phyloP scores from a whole-genome alignment of 2,888 invertebrate species.

The Cephus pygmeus region DNA sequence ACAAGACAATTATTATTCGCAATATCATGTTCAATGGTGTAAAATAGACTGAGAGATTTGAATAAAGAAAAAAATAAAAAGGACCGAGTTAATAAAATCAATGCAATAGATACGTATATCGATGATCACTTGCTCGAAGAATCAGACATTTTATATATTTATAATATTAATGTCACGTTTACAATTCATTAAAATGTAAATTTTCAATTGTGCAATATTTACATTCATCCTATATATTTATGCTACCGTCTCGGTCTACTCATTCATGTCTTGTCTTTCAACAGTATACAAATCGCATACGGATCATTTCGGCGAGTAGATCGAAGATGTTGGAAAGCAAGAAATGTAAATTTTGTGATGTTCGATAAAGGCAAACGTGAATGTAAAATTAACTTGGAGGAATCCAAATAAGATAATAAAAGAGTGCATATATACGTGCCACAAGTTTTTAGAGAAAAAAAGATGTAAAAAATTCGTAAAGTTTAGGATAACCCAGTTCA shows the following conservation, averaged over 20 bases:
- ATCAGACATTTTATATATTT: background rate
- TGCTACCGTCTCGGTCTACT: background rate
- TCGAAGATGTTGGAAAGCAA: background rate
- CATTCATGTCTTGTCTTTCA: background rate
- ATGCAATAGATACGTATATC: background rate
- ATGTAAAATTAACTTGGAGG: background rate
- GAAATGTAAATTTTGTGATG: background rate
- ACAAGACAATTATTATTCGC: background rate
- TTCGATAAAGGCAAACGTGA: background rate
- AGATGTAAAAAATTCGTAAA: background rate
- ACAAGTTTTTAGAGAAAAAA: background rate
- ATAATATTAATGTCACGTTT: background rate
- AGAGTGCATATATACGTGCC: background rate
- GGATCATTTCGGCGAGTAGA: background rate
- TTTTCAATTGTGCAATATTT: background rate
- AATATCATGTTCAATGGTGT: background rate
- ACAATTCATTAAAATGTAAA: background rate
- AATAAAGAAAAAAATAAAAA: background rate
- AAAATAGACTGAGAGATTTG: background rate
- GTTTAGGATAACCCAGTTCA: background rate
- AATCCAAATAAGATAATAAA: background rate
- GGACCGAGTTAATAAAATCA: background rate
- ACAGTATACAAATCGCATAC: background rate
- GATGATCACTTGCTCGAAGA: background rate
- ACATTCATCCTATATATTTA: background rate